Evolutionary conservation across 2,888 invertebrate species (phyloP), one percentile per base, ranked within the genome.

Genomic region (Leptinotarsa tumamoca): DNA sequence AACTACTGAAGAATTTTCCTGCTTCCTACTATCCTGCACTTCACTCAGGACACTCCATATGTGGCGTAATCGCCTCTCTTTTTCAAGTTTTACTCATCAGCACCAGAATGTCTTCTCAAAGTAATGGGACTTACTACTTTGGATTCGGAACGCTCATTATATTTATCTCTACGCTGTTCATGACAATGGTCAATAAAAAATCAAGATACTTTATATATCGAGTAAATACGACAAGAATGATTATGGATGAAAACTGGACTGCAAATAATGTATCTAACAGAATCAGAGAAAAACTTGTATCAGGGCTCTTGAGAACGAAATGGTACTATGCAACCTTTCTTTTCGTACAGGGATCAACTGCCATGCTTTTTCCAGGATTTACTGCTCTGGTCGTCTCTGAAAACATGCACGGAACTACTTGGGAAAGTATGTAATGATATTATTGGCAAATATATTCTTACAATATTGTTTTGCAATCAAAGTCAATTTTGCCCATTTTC

Each of bases 1-100:
- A 84, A 74, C 72, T 85, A 72, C 81, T 82, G 27, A 68, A 81
- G 0, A 82, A 81, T 75, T 85, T 85, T 68, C 84, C 85, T 2
- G 71, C 80, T 5, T 70, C 76, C 33, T 84, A 84, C 75, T 79
- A 82, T 18, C 78, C 79, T 3, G 82, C 83, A 1, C 72, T 83
- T 4, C 54, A 77, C 10, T 81, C 84, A 0, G 85, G 85, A 3
- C 82, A 83, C 63, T 78, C 83, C 7, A 69, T 86, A 4, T 84
- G 85, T 67, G 85, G 83, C 4, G 79, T 84, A 54, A 76, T 83
- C 13, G 75, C 84, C 4, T 76, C 84, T 17, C 27, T 82, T 4
- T 72, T 83, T 2, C 81, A 80, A 73, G 78, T 82, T 13, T 14
- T 78, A 7, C 80, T 80, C 2, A 74, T 81, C 43, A 78, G 75